phyloP scores from a whole-genome alignment of 2,113 vertebrate species.

The Entosphenus tridentatus region DNA sequence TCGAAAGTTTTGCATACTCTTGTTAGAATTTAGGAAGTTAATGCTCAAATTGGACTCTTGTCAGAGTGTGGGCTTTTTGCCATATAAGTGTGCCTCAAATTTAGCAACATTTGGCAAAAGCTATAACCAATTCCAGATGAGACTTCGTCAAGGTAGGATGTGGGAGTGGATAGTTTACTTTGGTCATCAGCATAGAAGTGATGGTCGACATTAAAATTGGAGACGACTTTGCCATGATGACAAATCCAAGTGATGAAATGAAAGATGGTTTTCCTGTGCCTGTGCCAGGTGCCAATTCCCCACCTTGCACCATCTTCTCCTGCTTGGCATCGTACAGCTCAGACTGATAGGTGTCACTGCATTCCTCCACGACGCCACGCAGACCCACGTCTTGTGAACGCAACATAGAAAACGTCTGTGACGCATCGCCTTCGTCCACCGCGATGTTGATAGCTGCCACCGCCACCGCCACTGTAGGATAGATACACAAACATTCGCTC shows the following conservation, averaged over 20 bases:
- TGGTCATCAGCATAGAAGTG: too few relatives aligned
- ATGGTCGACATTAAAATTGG: background rate
- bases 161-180: too few relatives aligned
- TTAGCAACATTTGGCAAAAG: too few relatives aligned
- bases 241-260: background rate
- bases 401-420: conserved; percentile 39
- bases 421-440: conserved; percentile 34
- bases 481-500: background rate
- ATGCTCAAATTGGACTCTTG: too few relatives aligned
- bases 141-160: too few relatives aligned
- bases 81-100: too few relatives aligned
- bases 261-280: background rate
- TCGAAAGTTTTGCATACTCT: too few relatives aligned
- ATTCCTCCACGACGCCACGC: conserved; percentile 72
- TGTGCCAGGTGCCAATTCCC: conserved; percentile 10
- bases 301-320: conserved; percentile 39
- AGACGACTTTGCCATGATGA: background rate
- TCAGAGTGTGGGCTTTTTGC: too few relatives aligned
- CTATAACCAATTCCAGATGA: too few relatives aligned
- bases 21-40: too few relatives aligned
- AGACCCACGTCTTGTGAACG: conserved; percentile 46
- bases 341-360: conserved; percentile 45
- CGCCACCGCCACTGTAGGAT: conserved; percentile 47
- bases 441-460: conserved; percentile 64
- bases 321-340: conserved; percentile 40